phyloP scores from a whole-genome alignment of 2,888 invertebrate genomes.

The Scaptomyza caliginosa region DNA sequence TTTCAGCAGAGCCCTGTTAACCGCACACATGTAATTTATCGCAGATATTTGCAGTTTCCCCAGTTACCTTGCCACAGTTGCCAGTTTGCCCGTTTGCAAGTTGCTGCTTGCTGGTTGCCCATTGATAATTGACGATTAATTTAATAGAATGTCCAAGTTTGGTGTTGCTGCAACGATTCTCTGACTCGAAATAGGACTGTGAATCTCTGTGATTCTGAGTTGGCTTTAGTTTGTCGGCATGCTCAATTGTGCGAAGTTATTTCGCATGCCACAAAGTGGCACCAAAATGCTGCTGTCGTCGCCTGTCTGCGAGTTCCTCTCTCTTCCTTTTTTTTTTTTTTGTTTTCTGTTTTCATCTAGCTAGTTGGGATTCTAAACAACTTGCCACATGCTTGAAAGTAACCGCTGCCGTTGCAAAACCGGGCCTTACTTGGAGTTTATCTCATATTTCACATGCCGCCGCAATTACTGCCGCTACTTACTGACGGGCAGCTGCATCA shows the following conservation, averaged over 20 bases:
- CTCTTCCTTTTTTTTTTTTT: conserved; percentile 5
- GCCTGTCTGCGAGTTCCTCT: conserved; percentile 18
- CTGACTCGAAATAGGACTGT: conserved; percentile 9
- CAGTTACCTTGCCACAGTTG: background rate
- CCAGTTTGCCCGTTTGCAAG: no score
- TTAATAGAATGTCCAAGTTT: conserved; percentile 81
- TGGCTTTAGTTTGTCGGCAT: conserved; percentile 66
- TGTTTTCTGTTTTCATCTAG: conserved; percentile 2
- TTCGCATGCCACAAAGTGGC: conserved; percentile 80
- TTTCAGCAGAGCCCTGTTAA: background rate
- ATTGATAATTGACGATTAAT: conserved; percentile 80
- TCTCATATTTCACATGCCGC: conserved; percentile 80
- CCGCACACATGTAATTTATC: conserved; percentile 36
- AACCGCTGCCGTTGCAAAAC: conserved; percentile 34
- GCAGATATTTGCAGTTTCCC: conserved; percentile 4
- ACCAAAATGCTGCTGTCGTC: conserved; percentile 74
- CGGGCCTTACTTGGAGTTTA: conserved; percentile 78
- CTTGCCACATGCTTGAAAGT: conserved; percentile 77
- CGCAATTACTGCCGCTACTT: conserved; percentile 78
- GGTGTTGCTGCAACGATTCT: conserved; percentile 54
- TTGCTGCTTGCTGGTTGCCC: no score
- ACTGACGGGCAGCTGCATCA: conserved; percentile 49
- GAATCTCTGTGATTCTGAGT: conserved; percentile 5
- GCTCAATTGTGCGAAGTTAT: conserved; percentile 79
- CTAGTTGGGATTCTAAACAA: conserved; percentile 79